phyloP scores from a whole-genome alignment of 2,888 invertebrate species.

The Odontocolon sp. region DNA sequence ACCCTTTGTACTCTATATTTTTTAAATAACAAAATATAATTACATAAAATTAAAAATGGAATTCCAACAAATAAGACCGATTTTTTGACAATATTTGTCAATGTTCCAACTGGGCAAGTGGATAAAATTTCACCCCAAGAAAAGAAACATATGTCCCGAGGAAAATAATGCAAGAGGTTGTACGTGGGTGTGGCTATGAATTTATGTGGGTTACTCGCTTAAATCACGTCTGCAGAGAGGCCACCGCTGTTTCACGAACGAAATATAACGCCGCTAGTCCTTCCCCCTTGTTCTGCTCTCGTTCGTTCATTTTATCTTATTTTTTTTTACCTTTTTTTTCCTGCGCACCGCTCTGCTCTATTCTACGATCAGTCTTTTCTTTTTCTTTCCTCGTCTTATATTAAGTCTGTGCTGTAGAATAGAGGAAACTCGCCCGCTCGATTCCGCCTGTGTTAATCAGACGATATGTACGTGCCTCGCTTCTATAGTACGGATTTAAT shows the following conservation, averaged over 20 bases:
- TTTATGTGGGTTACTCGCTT: constrained; percentile 44
- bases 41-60: background rate
- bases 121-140: constrained; percentile 21
- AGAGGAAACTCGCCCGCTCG: constrained; percentile 12
- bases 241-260: constrained; percentile 22
- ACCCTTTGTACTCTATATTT: background rate
- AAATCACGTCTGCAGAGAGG: constrained; percentile 42
- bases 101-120: constrained; percentile 1
- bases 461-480: constrained; percentile 21
- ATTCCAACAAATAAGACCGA: background rate
- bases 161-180: constrained; percentile 44
- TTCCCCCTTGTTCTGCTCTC: constrained; percentile 1
- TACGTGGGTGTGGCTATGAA: constrained; percentile 41
- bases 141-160: constrained; percentile 26
- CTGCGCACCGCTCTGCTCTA: constrained; percentile 7
- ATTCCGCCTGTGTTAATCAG: constrained; percentile 33
- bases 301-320: constrained; percentile 25
- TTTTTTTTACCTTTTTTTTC: constrained; percentile 22
- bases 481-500: constrained; percentile 28
- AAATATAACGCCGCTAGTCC: constrained; percentile 20
- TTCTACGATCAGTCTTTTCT: constrained; percentile 13
- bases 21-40: background rate
- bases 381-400: background rate
- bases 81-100: background rate
- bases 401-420: background rate